These are phyloP conservation scores for Tenualosa thibaudeaui DNA, from an alignment of 2,797 vertebrate species.

Conservation along the genomic window DNA sequence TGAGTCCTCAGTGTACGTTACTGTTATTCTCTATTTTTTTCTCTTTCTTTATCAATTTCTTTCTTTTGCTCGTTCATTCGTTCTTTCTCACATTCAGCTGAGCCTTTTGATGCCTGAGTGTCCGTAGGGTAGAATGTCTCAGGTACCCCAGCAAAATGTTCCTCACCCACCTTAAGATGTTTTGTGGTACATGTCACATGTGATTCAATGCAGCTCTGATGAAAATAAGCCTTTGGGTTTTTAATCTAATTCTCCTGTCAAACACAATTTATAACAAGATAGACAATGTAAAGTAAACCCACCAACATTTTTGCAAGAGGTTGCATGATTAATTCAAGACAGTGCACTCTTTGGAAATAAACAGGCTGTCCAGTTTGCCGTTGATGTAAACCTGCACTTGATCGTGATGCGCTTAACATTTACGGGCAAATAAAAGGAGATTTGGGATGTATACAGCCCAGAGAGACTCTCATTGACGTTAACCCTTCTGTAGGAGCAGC, in stretches of 20 bases:
- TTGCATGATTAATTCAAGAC: slow-evolving; percentile 50
- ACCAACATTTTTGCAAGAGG: slow-evolving; percentile 35
- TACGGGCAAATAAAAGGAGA: slow-evolving; percentile 31
- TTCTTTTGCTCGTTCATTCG: not conserved
- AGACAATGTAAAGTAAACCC: slow-evolving; percentile 53
- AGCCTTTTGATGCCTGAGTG: not conserved
- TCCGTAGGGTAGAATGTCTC: not conserved
- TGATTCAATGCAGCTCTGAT: slow-evolving; percentile 53
- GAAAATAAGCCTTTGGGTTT: slow-evolving; percentile 52
- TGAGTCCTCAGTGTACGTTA: slow-evolving; percentile 14
- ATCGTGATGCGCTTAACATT: slow-evolving; percentile 34
- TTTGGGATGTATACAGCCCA: not conserved
- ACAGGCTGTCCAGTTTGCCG: slow-evolving; percentile 42
- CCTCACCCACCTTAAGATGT: slow-evolving; percentile 38
- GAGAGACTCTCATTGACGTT: not conserved
- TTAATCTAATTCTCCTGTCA: slow-evolving; percentile 62
- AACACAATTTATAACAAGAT: slow-evolving; percentile 60
- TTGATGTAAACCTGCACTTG: slow-evolving; percentile 39
- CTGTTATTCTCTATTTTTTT: slow-evolving; percentile 14
- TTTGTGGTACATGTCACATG: slow-evolving; percentile 53
- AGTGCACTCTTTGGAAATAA: slow-evolving; percentile 43
- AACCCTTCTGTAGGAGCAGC: not conserved
- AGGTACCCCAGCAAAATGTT: slow-evolving; percentile 17
- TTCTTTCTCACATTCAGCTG: not conserved
- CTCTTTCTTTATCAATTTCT: not conserved